A percentile compares a stretch with the other conserved stretches of the same genome.
phyloP scores from a whole-genome alignment of 2,888 invertebrate genomes.

The Diaprepes abbreviatus region DNA sequence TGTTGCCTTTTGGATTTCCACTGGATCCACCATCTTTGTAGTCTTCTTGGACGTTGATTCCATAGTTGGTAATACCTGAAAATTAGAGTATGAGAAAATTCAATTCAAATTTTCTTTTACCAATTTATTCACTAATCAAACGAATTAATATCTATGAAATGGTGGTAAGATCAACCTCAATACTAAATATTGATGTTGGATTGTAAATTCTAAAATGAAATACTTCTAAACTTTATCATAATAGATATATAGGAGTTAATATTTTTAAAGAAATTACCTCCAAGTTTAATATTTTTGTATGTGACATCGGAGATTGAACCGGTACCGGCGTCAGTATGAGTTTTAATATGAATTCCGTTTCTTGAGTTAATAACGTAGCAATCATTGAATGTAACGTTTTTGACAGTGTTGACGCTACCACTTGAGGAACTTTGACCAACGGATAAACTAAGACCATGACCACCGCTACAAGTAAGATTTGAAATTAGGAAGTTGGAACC shows the following conservation, averaged over 20 bases:
- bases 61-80: slow-evolving; percentile 48
- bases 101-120: too few relatives aligned
- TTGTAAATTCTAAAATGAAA: too few relatives aligned
- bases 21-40: slow-evolving; percentile 47
- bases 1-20: slow-evolving; percentile 48
- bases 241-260: too few relatives aligned
- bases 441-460: slow-evolving; percentile 52
- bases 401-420: slow-evolving; percentile 40
- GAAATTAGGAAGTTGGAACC: slow-evolving; percentile 41
- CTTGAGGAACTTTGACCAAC: slow-evolving; percentile 44
- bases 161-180: too few relatives aligned
- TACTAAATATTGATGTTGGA: too few relatives aligned
- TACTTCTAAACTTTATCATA: too few relatives aligned
- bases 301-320: slow-evolving; percentile 44
- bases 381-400: slow-evolving; percentile 43
- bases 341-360: slow-evolving; percentile 53
- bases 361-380: slow-evolving; percentile 44
- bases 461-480: slow-evolving; percentile 47
- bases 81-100: not conserved
- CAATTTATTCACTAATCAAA: too few relatives aligned
- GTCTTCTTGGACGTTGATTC: slow-evolving; percentile 52
- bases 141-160: too few relatives aligned
- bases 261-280: slow-evolving; percentile 47
- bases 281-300: slow-evolving; percentile 49
- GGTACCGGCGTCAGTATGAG: slow-evolving; percentile 48